Conservation (phyloP, 2,113 vertebrate species). For the Clupea harengus region DNA sequence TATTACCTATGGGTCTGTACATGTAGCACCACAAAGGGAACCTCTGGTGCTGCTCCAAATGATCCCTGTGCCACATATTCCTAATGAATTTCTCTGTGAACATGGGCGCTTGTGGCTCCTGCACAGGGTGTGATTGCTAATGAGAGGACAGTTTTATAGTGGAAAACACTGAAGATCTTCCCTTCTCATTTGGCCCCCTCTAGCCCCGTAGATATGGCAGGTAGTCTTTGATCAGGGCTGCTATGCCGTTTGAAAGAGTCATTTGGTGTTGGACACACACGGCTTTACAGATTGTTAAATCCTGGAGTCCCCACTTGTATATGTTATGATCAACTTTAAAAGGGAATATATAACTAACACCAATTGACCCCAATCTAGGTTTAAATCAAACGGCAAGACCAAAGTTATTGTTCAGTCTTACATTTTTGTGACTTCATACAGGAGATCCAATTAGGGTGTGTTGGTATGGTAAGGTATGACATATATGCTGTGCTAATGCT, state of each 20-base stretch:
- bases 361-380: slow-evolving; percentile 52
- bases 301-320: slow-evolving; percentile 56
- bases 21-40: neutral
- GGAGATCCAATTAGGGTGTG: neutral
- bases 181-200: slow-evolving; percentile 54
- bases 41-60: slow-evolving; percentile 43
- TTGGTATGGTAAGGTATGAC: neutral
- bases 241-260: slow-evolving; percentile 67
- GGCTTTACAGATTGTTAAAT: slow-evolving; percentile 53
- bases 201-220: slow-evolving; percentile 58
- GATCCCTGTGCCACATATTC: slow-evolving; percentile 42
- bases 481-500: neutral
- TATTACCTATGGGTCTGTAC: neutral
- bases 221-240: slow-evolving; percentile 66
- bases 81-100: slow-evolving; percentile 41
- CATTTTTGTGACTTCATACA: neutral
- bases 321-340: slow-evolving; percentile 59
- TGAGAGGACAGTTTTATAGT: slow-evolving; percentile 64
- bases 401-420: slow-evolving; percentile 36
- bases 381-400: slow-evolving; percentile 37
- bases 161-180: slow-evolving; percentile 62
- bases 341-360: slow-evolving; percentile 50
- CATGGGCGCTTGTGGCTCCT: slow-evolving; percentile 39
- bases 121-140: slow-evolving; percentile 65
- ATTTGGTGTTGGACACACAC: slow-evolving; percentile 60